Evolutionary conservation across 2,888 invertebrate species (phyloP), one percentile per base, ranked within the genome.

Genomic region (Cheilosia variabilis): DNA sequence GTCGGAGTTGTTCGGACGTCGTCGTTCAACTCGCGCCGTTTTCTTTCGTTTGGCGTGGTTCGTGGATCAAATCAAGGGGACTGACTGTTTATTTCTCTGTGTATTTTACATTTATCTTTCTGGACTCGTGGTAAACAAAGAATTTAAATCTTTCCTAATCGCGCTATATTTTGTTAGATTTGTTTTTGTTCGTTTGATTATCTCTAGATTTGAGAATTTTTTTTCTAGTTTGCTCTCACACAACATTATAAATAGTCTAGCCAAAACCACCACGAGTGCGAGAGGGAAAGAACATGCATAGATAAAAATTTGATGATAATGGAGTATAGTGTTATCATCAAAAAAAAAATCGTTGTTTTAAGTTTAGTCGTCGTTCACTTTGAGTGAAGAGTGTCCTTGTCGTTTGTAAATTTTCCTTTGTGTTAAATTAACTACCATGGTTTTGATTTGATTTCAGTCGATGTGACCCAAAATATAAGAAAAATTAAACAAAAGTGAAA

Each of bases 1-100:
- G 69, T 24, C 75, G 24, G 71, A 80, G 73, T 80, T 53, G 84
- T 71, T 66, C 60, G 79, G 84, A 66, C 47, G 83, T 47, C 6
- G 2, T 60, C 17, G 31, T 43, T 58, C 19, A 62, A 17, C 60
- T 66, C 43, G 45, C 15, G 17, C n/a, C n/a, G 31, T 52, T 72
- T 41, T 17, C 45, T 60, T 53, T 19, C 34, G 13, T 55, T 55
- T 45, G 27, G 19, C 65, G 63, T 76, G 24, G 37, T 69, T 77
- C 43, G 50, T 57, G 41, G 19, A 62, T 50, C 41, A 19, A n/a
- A 15, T 71, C 37, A 10, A 10, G 10, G 10, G 22, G n/a, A 22
- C 22, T 53, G 34, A 66, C 31, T 71, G 63, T 77, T 81, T 81
- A 53, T 62, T 55, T 60, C 41, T 55, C 34, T 52, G 55, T 75